Evolutionary conservation across 2,888 invertebrate species (phyloP).

Genomic region (Choristoneura rosaceana): DNA sequence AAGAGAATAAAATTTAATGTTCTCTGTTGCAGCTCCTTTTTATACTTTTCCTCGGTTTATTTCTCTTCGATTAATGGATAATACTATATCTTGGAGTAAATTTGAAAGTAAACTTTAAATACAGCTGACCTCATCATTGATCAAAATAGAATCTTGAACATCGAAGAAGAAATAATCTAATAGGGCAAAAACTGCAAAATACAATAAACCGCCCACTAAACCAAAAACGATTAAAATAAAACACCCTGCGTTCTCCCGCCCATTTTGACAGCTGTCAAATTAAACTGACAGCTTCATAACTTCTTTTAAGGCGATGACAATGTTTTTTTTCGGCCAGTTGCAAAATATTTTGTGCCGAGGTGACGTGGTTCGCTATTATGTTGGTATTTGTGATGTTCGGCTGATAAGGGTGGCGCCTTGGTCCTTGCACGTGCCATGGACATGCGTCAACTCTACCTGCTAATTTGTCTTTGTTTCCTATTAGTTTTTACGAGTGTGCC

Average conservation of each 20-base stretch:
- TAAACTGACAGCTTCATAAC: constrained; percentile 72
- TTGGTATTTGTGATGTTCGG: constrained; percentile 47
- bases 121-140: not conserved
- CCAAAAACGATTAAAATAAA: constrained; percentile 29
- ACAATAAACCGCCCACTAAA: constrained; percentile 27
- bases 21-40: too few species aligned
- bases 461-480: constrained; percentile 37
- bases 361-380: constrained; percentile 48
- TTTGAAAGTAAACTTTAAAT: not conserved
- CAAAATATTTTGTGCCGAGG: constrained; percentile 40
- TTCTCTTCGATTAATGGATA: too few species aligned
- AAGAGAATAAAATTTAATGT: too few species aligned
- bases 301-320: constrained; percentile 51
- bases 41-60: too few species aligned
- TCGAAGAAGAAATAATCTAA: not conserved
- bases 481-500: constrained; percentile 21
- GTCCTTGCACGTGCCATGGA: constrained; percentile 34
- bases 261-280: constrained; percentile 80
- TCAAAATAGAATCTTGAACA: not conserved
- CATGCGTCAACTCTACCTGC: constrained; percentile 41
- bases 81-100: too few species aligned
- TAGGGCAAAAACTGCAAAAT: constrained; percentile 18
- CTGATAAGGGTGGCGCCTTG: constrained; percentile 52
- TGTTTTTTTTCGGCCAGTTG: constrained; percentile 42
- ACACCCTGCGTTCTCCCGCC: constrained; percentile 61